Conservation (phyloP, 1,140 invertebrate species). For the Trissolcus basalis region DNA sequence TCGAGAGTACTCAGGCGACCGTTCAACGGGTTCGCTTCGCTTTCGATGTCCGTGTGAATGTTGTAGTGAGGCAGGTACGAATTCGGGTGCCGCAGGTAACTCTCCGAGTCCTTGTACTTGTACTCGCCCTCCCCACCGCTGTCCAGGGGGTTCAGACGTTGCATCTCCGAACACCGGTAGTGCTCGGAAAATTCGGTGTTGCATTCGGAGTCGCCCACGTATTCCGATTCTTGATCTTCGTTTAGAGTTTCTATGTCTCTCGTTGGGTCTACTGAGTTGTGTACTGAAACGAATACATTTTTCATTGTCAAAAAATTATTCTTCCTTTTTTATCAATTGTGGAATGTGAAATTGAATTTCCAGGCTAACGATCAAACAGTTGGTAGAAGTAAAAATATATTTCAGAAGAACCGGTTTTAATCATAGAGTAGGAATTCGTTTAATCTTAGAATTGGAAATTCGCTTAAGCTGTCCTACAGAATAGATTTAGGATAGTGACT, state of each 20-base stretch:
- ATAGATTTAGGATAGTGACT: no score
- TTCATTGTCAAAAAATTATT: no score
- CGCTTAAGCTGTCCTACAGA: no score
- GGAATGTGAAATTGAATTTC: neutral
- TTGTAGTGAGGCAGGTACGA: conserved; percentile 88
- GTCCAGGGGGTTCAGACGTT: conserved; percentile 80
- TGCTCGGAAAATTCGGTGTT: conserved; percentile 80
- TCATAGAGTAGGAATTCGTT: no score
- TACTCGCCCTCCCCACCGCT: conserved; percentile 80
- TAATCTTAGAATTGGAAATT: no score
- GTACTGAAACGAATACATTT: conserved; percentile 63
- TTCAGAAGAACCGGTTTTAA: no score
- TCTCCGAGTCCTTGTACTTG: conserved; percentile 78
- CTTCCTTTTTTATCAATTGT: no score
- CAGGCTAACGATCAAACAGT: no score
- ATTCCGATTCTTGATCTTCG: conserved; percentile 84
- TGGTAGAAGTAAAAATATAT: no score
- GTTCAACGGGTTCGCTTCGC: conserved; percentile 77
- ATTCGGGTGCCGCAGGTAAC: conserved; percentile 88
- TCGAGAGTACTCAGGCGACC: conserved; percentile 71
- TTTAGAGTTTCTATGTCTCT: conserved; percentile 82
- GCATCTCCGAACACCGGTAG: conserved; percentile 76
- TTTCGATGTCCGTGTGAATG: conserved; percentile 82
- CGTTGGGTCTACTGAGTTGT: conserved; percentile 77
- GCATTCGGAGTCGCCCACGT: conserved; percentile 81